phyloP scores from a whole-genome alignment of 2,797 vertebrate species.

The Typhlichthys subterraneus region DNA sequence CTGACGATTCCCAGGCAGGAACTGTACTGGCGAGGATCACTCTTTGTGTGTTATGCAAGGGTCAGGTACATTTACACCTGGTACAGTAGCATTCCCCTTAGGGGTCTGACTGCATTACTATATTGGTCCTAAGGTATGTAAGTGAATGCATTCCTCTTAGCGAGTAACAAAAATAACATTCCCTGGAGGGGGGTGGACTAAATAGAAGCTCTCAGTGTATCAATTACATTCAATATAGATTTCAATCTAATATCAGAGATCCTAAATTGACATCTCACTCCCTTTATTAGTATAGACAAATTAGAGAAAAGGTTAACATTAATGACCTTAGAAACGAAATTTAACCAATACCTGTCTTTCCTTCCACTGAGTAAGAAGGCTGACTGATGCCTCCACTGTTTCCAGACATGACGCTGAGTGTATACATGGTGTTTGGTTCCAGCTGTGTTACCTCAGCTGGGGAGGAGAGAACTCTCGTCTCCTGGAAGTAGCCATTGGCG shows the following conservation, averaged over 20 bases:
- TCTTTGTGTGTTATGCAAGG: conserved; percentile 49
- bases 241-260: no score
- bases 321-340: background rate
- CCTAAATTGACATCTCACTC: background rate
- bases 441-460: conserved; percentile 82
- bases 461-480: conserved; percentile 77
- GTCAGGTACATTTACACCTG: conserved; percentile 48
- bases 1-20: conserved; percentile 18
- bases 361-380: conserved; percentile 79
- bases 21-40: conserved; percentile 31
- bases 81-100: conserved; percentile 26
- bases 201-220: conserved; percentile 10
- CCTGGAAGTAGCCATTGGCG: conserved; percentile 70
- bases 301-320: background rate
- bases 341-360: conserved; percentile 83
- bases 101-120: conserved; percentile 34
- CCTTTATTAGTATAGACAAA: background rate
- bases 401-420: conserved; percentile 82
- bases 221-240: no score
- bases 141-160: background rate
- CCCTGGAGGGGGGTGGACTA: conserved; percentile 9
- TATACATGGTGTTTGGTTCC: conserved; percentile 83
- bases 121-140: background rate
- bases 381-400: conserved; percentile 83
- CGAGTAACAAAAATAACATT: no score